These are phyloP conservation scores for Dicroscelio sp. DNA, from an alignment of 2,888 invertebrate species.

Conservation along the genomic window DNA sequence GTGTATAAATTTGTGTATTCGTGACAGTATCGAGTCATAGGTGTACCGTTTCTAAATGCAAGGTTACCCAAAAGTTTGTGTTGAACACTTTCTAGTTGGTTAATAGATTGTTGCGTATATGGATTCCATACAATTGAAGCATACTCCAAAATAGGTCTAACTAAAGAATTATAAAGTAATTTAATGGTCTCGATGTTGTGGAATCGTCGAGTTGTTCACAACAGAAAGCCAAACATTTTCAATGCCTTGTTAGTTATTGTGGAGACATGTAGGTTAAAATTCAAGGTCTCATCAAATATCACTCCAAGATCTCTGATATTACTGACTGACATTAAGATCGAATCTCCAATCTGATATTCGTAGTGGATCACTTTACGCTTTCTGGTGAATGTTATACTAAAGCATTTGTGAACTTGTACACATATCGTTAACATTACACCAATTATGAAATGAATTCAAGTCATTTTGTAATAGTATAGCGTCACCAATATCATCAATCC, in stretches of 20 bases:
- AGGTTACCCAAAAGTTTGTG: constrained; percentile 13
- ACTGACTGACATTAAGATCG: background rate
- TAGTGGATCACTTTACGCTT: background rate
- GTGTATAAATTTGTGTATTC: background rate
- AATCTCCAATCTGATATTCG: background rate
- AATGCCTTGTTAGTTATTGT: background rate
- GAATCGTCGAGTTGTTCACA: background rate
- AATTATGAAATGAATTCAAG: too few relatives aligned
- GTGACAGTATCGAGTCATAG: background rate
- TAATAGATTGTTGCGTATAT: background rate
- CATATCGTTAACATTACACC: too few relatives aligned
- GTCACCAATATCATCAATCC: background rate
- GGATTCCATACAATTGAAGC: constrained; percentile 40
- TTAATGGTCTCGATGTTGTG: background rate
- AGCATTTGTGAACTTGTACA: too few relatives aligned
- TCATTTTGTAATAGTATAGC: too few relatives aligned
- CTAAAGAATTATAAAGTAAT: background rate
- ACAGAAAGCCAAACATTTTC: background rate
- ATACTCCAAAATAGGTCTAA: constrained; percentile 42
- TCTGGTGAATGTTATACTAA: background rate
- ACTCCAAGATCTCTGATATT: background rate
- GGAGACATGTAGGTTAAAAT: background rate
- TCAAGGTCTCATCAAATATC: background rate
- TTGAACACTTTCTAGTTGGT: constrained; percentile 5
- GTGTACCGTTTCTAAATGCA: constrained; percentile 1